These are phyloP conservation scores for Otolemur garnettii DNA, from an alignment of 2,113 vertebrate species.

Conservation along the genomic window DNA sequence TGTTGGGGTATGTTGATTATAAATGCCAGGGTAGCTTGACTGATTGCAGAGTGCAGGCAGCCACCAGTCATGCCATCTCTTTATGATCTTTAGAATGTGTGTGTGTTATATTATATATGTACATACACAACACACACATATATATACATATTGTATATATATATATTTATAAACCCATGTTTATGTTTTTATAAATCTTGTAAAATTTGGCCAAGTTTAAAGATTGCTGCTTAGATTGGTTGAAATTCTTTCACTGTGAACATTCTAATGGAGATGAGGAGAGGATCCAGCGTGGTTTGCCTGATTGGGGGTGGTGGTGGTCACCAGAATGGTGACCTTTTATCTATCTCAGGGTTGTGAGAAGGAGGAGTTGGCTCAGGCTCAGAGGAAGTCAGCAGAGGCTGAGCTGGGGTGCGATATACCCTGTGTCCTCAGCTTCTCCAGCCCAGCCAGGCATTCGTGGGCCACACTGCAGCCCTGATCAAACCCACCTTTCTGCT, in stretches of 20 bases:
- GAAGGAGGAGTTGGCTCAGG: neutral
- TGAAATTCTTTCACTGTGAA: constrained; percentile 35
- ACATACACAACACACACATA: no score
- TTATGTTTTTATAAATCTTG: constrained; percentile 66
- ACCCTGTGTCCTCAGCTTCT: neutral
- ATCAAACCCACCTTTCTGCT: neutral
- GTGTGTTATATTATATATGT: no score
- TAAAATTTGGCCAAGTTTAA: constrained; percentile 35
- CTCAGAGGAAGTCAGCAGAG: neutral
- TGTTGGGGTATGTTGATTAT: constrained; percentile 81
- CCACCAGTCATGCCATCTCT: constrained; percentile 69
- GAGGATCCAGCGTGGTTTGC: neutral
- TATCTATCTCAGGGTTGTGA: neutral
- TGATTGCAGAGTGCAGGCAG: constrained; percentile 77
- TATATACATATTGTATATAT: neutral
- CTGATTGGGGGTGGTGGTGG: neutral
- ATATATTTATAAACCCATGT: neutral
- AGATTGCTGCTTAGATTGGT: constrained; percentile 22
- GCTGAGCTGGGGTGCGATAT: no score
- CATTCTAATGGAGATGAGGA: neutral
- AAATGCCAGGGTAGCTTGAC: constrained; percentile 77
- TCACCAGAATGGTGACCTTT: neutral
- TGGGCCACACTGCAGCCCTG: neutral
- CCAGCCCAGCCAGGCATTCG: accelerated
- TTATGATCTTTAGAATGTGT: neutral